phyloP scores from a whole-genome alignment of 2,797 vertebrate species.

The Cuniculus paca region DNA sequence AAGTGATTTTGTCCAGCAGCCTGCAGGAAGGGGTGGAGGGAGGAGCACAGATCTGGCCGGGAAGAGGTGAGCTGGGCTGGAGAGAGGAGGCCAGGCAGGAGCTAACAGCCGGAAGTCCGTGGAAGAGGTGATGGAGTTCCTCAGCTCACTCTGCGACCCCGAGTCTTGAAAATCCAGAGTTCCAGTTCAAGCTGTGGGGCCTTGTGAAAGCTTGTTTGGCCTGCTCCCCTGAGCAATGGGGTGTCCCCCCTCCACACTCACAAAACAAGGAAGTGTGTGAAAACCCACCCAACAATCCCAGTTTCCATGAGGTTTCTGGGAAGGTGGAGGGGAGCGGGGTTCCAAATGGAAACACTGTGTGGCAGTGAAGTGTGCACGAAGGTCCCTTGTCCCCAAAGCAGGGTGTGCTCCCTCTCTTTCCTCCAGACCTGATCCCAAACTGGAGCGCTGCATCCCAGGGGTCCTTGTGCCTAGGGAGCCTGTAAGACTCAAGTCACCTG shows the following conservation, averaged over 20 bases:
- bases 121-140: neutral
- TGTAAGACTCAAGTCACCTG: conserved; percentile 27
- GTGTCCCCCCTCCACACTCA: neutral
- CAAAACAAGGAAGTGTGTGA: neutral
- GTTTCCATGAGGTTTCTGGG: neutral
- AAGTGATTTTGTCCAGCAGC: neutral
- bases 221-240: neutral
- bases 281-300: neutral
- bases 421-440: neutral
- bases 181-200: neutral
- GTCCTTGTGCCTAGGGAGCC: neutral
- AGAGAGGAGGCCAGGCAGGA: too few relatives aligned
- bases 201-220: neutral
- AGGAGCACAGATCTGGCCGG: neutral
- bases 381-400: neutral
- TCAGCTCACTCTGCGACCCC: neutral
- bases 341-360: neutral
- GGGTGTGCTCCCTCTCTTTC: neutral
- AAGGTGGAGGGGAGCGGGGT: neutral
- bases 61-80: neutral
- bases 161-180: neutral
- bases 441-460: neutral
- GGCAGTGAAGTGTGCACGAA: neutral
- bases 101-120: too few relatives aligned
- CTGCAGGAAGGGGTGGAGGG: neutral